These are phyloP conservation scores for Fistularia tabacaria DNA, from an alignment of 2,797 vertebrate species.

Conservation along the genomic window DNA sequence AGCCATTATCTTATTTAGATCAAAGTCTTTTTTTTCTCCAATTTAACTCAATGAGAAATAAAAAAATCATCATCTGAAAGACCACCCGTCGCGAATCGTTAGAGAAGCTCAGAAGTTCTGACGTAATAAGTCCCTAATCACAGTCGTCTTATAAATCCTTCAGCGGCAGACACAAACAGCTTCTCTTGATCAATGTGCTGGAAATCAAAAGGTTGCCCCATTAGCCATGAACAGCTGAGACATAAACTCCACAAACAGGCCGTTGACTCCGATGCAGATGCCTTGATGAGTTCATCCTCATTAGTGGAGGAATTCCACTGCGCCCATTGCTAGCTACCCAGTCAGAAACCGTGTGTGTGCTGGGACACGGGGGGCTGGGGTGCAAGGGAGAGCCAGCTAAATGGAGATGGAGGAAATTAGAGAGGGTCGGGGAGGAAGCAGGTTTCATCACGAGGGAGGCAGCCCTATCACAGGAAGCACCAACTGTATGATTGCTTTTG, in stretches of 20 bases:
- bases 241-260: conserved; percentile 39
- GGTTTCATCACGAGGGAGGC: conserved; percentile 45
- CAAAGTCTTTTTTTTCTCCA: no score
- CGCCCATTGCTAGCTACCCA: conserved; percentile 31
- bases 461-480: conserved; percentile 38
- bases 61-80: no score
- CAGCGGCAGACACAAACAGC: conserved; percentile 19
- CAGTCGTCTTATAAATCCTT: conserved; percentile 16
- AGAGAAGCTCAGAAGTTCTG: background rate
- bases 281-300: conserved; percentile 54
- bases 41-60: no score
- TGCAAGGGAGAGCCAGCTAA: conserved; percentile 25
- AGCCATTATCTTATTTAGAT: no score
- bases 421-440: conserved; percentile 35
- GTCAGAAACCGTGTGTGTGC: background rate
- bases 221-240: conserved; percentile 43
- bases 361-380: background rate
- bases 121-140: conserved; percentile 26
- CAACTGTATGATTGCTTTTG: conserved; percentile 58
- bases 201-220: conserved; percentile 41
- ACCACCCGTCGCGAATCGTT: no score
- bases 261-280: conserved; percentile 37
- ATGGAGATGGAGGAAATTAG: conserved; percentile 53
- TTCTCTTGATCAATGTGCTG: conserved; percentile 31
- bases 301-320: conserved; percentile 52